Evolutionary conservation across 92 coral and sea anemone genomes (phyloP).

Genomic region (Nematostella vectensis): DNA sequence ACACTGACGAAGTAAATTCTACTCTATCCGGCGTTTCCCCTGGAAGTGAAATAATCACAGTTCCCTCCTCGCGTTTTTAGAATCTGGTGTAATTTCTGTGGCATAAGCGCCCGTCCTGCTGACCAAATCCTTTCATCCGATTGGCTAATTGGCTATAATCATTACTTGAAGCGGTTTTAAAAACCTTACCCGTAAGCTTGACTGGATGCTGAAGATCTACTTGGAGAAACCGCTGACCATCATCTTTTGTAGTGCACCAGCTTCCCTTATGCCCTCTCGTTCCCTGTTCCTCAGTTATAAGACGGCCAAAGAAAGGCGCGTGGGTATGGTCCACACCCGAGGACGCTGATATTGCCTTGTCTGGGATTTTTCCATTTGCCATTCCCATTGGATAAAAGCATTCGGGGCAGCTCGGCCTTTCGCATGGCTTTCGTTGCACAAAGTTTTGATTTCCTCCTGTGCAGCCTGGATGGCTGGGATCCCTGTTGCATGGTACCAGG

Average conservation of each 20-base stretch:
- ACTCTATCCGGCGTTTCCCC: too few species aligned
- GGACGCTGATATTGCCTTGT: slow-evolving; percentile 59
- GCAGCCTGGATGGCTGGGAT: slow-evolving; percentile 34
- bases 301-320: slow-evolving; percentile 56
- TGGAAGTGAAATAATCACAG: too few species aligned
- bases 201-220: slow-evolving; percentile 75
- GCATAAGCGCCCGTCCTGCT: too few species aligned
- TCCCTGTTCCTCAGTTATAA: slow-evolving; percentile 35
- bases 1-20: too few species aligned
- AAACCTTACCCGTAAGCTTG: slow-evolving; percentile 74
- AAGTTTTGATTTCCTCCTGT: slow-evolving; percentile 50
- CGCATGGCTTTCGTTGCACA: slow-evolving; percentile 69
- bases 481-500: slow-evolving; percentile 36
- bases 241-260: slow-evolving; percentile 78
- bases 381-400: slow-evolving; percentile 88
- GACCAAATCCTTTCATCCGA: too few species aligned
- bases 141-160: too few species aligned
- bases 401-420: slow-evolving; percentile 90
- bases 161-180: too few species aligned
- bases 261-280: slow-evolving; percentile 51
- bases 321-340: slow-evolving; percentile 53
- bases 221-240: slow-evolving; percentile 56
- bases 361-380: slow-evolving; percentile 58
- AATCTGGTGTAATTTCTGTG: too few species aligned
- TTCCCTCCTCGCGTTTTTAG: too few species aligned